Conservation (phyloP, 2,888 invertebrate genomes). For the Metopia argyrocephala region DNA sequence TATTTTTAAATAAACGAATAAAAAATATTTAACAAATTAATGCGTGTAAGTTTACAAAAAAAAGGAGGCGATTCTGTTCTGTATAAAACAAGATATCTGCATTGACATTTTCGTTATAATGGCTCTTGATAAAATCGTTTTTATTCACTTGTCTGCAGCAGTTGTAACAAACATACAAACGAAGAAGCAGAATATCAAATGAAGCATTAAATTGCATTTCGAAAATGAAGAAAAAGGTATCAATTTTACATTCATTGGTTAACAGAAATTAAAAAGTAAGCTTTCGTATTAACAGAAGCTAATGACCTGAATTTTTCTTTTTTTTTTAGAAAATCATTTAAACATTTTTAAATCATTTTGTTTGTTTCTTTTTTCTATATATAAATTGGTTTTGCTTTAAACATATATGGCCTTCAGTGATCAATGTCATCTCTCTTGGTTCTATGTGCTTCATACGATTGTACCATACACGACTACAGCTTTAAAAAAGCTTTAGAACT, state of each 20-base stretch:
- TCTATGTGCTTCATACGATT: slow-evolving; percentile 16
- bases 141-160: no score
- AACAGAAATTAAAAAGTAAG: neutral
- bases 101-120: no score
- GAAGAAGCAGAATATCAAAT: slow-evolving; percentile 46
- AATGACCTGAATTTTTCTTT: slow-evolving; percentile 55
- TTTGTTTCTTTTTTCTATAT: neutral
- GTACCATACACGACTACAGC: neutral
- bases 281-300: slow-evolving; percentile 46
- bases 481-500: neutral
- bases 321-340: no score
- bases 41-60: no score
- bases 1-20: slow-evolving; percentile 54
- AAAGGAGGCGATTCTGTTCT: no score
- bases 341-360: neutral
- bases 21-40: slow-evolving; percentile 53
- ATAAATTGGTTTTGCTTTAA: slow-evolving; percentile 35
- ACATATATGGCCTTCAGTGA: slow-evolving; percentile 73
- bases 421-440: slow-evolving; percentile 73
- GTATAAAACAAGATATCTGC: no score
- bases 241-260: slow-evolving; percentile 40
- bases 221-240: neutral
- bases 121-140: no score
- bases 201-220: slow-evolving; percentile 43
- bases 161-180: no score